Evolutionary conservation across 1,140 invertebrate genomes (phyloP), one percentile per base, ranked within the genome.

Genomic region (Bradynema listronoti): DNA sequence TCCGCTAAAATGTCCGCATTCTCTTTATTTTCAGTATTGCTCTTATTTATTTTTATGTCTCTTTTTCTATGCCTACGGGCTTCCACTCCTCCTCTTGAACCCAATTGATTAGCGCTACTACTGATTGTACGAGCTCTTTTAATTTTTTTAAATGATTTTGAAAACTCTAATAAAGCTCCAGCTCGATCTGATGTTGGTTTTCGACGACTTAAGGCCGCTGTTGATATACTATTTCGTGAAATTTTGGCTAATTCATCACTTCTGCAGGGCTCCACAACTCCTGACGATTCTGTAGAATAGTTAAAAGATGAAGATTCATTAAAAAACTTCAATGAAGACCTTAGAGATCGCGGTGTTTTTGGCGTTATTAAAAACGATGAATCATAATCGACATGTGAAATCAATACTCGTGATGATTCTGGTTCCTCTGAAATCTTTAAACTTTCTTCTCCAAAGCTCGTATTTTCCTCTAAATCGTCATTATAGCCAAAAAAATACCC

Each of bases 61-160:
- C 11, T 41, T n/a, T n/a, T n/a, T n/a, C n/a, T 32, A 19, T n/a
- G n/a, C 47, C 16, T 24, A 19, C 19, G 16, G 16, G 14, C 47
- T 19, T n/a, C 47, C n/a, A 2, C 27, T 3, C 19, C 27, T 4
- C 9, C 27, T 43, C 42, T 43, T 27, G 19, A 43, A 43, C n/a
- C 47, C 27, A 9, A 25, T 50, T 29, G 11, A 29, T 32, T 11
- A 29, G 32, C 9, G 29, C 42, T 14, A 7, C 19, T 47, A 43
- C 56, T 29, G 47, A 66, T 42, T 29, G 33, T 46, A 33, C 55
- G 16, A 4, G 63, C 63, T 9, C 73, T 61, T 46, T 71, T 65
- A 14, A 76, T 71, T 46, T 76, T 76, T 56, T 76, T 76, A 60
- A 76, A 76, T 19, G 62, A 68, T 43, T 69, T 68, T 5, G 73